Evolutionary conservation across 2,888 invertebrate genomes (phyloP), one percentile per base, ranked within the genome.

Genomic region (Lathronympha strigana): DNA sequence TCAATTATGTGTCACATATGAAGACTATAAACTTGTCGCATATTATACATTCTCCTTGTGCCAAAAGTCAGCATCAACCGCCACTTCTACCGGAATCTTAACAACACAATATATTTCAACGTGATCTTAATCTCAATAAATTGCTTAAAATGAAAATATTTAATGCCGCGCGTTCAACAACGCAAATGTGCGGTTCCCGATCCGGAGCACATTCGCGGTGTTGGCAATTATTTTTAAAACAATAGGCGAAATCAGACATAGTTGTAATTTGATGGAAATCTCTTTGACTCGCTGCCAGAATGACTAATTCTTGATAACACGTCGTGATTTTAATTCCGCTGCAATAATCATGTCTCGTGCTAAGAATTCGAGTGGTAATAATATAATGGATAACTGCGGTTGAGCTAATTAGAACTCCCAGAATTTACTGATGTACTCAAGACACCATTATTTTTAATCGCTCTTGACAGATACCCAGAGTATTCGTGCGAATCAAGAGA

Each of bases 51-150:
- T 80, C 82, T 81, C 77, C 79, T 77, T 76, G 88, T 89, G 90
- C 90, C 88, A 89, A 90, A 90, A 87, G 79, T 86, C 87, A 86
- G 87, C 84, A 84, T 84, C 83, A 84, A 83, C 51, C 68, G 60
- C 62, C 64, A 66, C 66, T 81, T 76, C 82, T 71, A 76, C 74
- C 74, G 86, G 89, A 90, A 90, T 90, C 87, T 87, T 86, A 88
- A 90, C 82, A 90, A 85, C 88, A 88, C 84, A 85, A 90, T 88
- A 90, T 87, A 87, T 87, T 85, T 86, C 84, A 83, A 80, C 77
- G 80, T 74, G 79, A 79, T 88, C 79, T 87, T 87, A 87, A 88
- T 87, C 86, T 87, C 77, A 82, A 86, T 86, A 86, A 87, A 90
- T 90, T 86, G 87, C 78, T 84, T 76, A 82, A 88, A 84, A 87